Evolutionary conservation across 2,113 vertebrate species (phyloP).

Genomic region (Ptyas mucosa): DNA sequence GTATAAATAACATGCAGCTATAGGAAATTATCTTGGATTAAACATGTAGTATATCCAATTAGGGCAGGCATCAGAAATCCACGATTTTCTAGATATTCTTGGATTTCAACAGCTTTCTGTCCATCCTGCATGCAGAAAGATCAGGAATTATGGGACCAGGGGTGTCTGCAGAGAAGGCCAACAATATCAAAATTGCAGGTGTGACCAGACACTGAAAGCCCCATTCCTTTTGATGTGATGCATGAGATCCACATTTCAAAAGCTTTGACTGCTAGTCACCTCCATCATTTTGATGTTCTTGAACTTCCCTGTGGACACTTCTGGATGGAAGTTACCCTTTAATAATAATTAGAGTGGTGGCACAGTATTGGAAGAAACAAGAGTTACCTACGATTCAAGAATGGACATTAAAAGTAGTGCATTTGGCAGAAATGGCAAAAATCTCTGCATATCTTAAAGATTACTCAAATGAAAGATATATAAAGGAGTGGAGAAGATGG

Average conservation of each 20-base stretch:
- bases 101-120: not conserved
- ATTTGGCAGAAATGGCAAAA: too few relatives aligned
- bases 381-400: too few relatives aligned
- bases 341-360: not conserved
- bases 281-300: not conserved
- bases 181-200: not conserved
- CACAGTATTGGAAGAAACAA: too few relatives aligned
- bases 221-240: not conserved
- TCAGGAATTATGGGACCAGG: not conserved
- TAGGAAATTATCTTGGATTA: not conserved
- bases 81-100: not conserved
- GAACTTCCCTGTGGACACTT: not conserved
- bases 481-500: too few relatives aligned
- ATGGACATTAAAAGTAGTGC: too few relatives aligned
- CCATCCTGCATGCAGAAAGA: not conserved
- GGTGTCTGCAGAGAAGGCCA: not conserved
- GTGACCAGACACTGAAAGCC: not conserved
- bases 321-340: not conserved
- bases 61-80: too few relatives aligned
- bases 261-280: not conserved
- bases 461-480: too few relatives aligned
- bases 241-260: not conserved
- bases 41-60: not conserved
- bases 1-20: not conserved
- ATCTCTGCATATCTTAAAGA: too few relatives aligned